Evolutionary conservation across 2,797 vertebrate genomes (phyloP).

Genomic region (Diceros bicornis): DNA sequence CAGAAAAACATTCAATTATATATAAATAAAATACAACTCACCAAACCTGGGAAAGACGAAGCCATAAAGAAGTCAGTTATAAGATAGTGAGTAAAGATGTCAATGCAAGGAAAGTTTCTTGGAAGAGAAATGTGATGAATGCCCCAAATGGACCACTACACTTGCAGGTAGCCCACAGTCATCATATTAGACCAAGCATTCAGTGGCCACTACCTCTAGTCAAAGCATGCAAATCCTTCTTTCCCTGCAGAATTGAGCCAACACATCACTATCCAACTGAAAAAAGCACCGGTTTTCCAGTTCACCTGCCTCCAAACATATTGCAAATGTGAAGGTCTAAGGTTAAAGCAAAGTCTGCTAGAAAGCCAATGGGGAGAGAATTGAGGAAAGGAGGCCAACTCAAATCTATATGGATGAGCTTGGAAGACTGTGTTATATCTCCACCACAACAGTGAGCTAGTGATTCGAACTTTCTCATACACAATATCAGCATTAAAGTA

Average conservation of each 20-base stretch:
- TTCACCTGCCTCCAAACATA: neutral
- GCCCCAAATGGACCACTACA: too few species aligned
- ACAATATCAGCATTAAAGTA: neutral
- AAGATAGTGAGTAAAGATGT: neutral
- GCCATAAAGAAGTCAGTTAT: neutral
- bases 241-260: neutral
- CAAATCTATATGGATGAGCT: neutral
- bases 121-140: neutral
- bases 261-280: neutral
- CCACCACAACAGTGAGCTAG: neutral
- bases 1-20: neutral
- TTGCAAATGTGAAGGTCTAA: neutral
- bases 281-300: neutral
- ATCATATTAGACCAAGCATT: too few species aligned
- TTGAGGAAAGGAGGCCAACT: neutral
- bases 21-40: neutral
- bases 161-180: rapidly evolving
- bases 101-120: neutral
- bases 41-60: neutral
- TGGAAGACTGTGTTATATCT: neutral
- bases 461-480: neutral
- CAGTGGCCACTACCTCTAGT: neutral
- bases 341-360: neutral
- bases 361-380: neutral
- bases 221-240: neutral